Evolutionary conservation across 2,113 vertebrate genomes (phyloP).

Genomic region (Oostethus manadensis): DNA sequence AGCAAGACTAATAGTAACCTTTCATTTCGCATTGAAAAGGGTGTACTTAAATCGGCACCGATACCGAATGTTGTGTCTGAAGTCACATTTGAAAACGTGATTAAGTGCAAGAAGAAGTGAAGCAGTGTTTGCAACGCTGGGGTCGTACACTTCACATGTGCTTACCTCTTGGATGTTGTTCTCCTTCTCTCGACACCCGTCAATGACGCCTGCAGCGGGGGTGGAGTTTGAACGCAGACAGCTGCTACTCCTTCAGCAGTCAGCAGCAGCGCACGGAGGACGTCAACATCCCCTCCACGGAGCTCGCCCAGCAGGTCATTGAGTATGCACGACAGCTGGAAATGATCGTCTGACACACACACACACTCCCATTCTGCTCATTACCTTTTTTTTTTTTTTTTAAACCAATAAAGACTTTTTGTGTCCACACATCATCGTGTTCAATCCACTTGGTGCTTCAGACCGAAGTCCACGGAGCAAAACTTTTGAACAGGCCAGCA

Average conservation of each 20-base stretch:
- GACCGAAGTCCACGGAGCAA: too few species aligned
- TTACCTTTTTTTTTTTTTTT: background rate
- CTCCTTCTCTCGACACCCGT: constrained; percentile 4
- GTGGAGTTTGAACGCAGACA: constrained; percentile 80
- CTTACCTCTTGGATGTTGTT: background rate
- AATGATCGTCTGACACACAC: constrained; percentile 82
- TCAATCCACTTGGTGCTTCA: too few species aligned
- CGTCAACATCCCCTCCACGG: constrained; percentile 84
- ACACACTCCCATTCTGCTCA: constrained; percentile 11
- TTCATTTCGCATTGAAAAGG: too few species aligned
- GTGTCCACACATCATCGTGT: background rate
- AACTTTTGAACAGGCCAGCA: too few species aligned
- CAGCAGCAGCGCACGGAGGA: constrained; percentile 90
- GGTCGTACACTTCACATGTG: too few species aligned
- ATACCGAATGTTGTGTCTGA: too few species aligned
- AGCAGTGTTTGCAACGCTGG: too few species aligned
- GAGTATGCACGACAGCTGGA: constrained; percentile 91
- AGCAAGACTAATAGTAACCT: too few species aligned
- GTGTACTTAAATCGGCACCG: too few species aligned
- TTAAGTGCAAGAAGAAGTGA: too few species aligned
- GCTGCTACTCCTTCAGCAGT: constrained; percentile 83
- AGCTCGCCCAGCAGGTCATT: constrained; percentile 89
- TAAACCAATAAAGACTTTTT: background rate
- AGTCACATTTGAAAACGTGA: too few species aligned
- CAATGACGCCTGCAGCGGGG: constrained; percentile 72